Percentiles rank a stretch among this genome's conserved stretches.
Evolutionary conservation across 2,888 invertebrate genomes (phyloP).

Genomic region (Lasioglossum marginatum): DNA sequence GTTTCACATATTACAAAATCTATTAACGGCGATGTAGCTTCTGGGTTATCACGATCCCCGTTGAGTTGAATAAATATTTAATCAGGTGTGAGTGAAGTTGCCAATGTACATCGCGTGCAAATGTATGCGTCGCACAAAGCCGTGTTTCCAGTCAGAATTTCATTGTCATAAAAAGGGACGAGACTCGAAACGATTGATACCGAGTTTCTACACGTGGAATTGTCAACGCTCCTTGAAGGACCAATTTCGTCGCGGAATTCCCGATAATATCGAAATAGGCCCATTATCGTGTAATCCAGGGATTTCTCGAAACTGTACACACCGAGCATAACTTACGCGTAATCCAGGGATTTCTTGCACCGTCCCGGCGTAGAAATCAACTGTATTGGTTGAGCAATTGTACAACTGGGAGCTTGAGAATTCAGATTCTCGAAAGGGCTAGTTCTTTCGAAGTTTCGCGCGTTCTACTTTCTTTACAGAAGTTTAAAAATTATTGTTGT

Average conservation of each 20-base stretch:
- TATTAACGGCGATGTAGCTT: not conserved
- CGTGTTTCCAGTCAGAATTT: not conserved
- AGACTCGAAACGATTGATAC: not conserved
- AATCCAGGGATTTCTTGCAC: not conserved
- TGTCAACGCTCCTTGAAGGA: not conserved
- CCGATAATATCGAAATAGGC: not conserved
- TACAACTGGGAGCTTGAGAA: not conserved
- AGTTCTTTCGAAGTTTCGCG: conserved; percentile 3
- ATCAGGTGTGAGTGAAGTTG: conserved; percentile 3
- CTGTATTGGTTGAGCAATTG: not conserved
- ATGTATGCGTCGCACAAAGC: not conserved
- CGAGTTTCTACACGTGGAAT: not conserved
- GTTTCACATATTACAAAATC: not conserved
- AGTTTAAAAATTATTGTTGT: conserved; percentile 10
- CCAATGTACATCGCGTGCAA: not conserved
- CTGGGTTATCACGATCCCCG: not conserved
- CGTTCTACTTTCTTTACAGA: conserved; percentile 6
- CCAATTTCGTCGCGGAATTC: not conserved
- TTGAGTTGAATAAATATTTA: conserved; percentile 4
- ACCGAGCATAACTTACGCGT: not conserved
- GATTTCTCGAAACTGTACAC: not conserved
- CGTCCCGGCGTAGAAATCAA: not conserved
- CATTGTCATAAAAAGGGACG: not conserved
- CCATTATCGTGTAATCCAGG: not conserved
- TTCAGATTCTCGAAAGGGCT: not conserved